A percentile compares a stretch with the other conserved stretches of the same genome.
Evolutionary conservation across 2,797 vertebrate genomes (phyloP).

Genomic region (Babyrousa celebensis): DNA sequence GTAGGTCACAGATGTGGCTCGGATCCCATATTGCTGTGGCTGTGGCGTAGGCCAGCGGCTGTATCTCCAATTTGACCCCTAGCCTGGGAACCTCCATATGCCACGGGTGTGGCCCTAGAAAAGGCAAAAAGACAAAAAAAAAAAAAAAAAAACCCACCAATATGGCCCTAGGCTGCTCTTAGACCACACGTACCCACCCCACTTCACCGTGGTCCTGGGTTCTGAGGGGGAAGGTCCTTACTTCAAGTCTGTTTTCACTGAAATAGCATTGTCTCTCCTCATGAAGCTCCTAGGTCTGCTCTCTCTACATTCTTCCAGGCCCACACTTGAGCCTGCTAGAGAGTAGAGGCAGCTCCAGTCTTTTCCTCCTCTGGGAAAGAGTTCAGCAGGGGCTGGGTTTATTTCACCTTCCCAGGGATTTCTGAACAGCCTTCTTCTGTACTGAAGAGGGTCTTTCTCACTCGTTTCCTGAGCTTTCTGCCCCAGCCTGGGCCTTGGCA

Average conservation of each 20-base stretch:
- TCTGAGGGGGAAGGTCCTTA: not conserved
- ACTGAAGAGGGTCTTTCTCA: conserved; percentile 68
- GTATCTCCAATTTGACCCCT: too few relatives aligned
- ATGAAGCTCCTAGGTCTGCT: not conserved
- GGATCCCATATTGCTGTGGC: too few relatives aligned
- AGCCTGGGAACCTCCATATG: too few relatives aligned
- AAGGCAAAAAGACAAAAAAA: too few relatives aligned
- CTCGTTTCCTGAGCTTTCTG: conserved; percentile 80
- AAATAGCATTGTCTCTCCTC: not conserved
- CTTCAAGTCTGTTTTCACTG: conserved; percentile 11
- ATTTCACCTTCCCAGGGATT: conserved; percentile 70
- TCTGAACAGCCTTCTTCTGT: conserved; percentile 70
- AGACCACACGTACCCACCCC: not conserved
- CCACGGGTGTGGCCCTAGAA: too few relatives aligned
- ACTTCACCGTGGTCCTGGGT: conserved; percentile 4
- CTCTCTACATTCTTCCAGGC: conserved; percentile 11
- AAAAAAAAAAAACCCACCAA: not conserved
- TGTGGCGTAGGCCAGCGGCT: too few relatives aligned
- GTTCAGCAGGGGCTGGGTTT: conserved; percentile 12
- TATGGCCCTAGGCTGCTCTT: conserved; percentile 17
- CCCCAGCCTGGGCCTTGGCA: conserved; percentile 66
- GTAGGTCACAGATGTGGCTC: too few relatives aligned
- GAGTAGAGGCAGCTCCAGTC: not conserved
- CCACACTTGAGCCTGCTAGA: not conserved
- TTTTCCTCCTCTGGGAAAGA: conserved; percentile 52